phyloP scores from a whole-genome alignment of 2,888 invertebrate species.

The Tenthredo livida region DNA sequence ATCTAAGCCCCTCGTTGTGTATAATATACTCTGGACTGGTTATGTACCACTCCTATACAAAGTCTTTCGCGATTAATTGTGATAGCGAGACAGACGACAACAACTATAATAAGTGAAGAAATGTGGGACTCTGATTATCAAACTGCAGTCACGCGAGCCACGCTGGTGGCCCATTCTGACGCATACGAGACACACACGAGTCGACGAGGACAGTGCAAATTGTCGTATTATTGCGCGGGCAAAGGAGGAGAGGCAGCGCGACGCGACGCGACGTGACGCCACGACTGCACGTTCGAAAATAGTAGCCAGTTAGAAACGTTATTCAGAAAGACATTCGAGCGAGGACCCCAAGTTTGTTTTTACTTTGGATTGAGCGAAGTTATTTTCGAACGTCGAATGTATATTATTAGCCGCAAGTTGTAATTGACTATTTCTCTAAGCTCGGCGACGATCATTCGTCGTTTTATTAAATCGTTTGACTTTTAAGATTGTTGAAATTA shows the following conservation, averaged over 20 bases:
- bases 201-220: background rate
- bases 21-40: background rate
- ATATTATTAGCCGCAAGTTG: slow-evolving; percentile 19
- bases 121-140: slow-evolving; percentile 24
- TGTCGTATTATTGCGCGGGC: background rate
- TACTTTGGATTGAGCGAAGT: background rate
- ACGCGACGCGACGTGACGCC: background rate
- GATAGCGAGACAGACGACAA: background rate
- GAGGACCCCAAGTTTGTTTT: background rate
- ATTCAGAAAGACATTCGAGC: background rate
- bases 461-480: background rate
- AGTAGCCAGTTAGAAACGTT: slow-evolving; percentile 20
- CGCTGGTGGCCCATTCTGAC: slow-evolving; percentile 20
- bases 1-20: background rate
- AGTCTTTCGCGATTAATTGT: slow-evolving; percentile 9
- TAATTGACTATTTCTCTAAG: background rate
- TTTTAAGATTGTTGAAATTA: background rate
- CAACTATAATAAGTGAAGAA: background rate
- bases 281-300: slow-evolving; percentile 24
- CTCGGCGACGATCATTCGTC: background rate
- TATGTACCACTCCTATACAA: background rate
- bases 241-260: background rate
- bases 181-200: slow-evolving; percentile 22
- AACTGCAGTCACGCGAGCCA: slow-evolving; percentile 32
- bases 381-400: slow-evolving; percentile 1